These are phyloP conservation scores for Manis crassicaudata DNA, from an alignment of 2,797 vertebrate species.

Conservation along the genomic window DNA sequence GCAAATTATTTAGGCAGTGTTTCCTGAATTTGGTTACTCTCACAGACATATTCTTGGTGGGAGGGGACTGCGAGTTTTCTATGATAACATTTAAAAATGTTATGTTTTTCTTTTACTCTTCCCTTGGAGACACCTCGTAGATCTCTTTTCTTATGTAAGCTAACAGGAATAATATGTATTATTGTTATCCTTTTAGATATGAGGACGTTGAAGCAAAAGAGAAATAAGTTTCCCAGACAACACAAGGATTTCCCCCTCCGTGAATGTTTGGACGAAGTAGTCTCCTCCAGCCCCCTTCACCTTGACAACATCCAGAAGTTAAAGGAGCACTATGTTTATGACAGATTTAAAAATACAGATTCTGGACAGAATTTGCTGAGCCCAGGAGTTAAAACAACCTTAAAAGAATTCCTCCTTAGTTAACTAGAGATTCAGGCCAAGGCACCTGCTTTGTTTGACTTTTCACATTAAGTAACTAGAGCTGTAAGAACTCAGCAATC, in stretches of 20 bases:
- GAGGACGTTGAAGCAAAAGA: background rate
- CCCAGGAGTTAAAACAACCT: background rate
- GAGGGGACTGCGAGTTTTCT: no score
- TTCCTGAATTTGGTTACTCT: no score
- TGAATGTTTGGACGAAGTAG: background rate
- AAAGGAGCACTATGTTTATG: background rate
- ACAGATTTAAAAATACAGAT: background rate
- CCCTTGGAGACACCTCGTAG: background rate
- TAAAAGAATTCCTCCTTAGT: background rate
- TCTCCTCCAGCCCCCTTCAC: background rate
- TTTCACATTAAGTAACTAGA: background rate
- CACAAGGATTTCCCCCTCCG: background rate
- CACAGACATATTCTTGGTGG: no score
- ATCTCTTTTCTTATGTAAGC: background rate
- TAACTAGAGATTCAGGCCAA: background rate
- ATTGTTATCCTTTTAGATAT: background rate
- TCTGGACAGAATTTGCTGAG: conserved; percentile 1
- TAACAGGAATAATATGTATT: background rate
- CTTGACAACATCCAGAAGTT: background rate
- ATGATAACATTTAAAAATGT: no score
- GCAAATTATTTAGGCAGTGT: no score
- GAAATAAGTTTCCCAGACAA: background rate
- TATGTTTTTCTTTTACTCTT: background rate
- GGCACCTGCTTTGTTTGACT: background rate
- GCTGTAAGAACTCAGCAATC: background rate